A percentile compares a stretch with the other conserved stretches of the same genome.
Evolutionary conservation across 2,888 invertebrate species (phyloP).

Genomic region (Lasioglossum villosulum): DNA sequence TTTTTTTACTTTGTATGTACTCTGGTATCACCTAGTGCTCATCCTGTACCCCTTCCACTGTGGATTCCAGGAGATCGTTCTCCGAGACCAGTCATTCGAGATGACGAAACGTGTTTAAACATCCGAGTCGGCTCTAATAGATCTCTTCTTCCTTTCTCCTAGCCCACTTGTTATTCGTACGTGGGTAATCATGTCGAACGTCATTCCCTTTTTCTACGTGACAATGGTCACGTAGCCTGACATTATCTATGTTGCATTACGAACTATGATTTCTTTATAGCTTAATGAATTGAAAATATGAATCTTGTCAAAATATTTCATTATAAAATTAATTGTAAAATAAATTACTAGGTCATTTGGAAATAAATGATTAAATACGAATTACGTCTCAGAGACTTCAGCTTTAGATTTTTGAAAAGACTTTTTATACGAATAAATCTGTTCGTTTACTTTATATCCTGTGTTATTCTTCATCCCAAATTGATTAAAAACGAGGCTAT

Average conservation of each 20-base stretch:
- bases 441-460: too few species aligned
- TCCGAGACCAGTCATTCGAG: neutral
- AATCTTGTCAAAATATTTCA: neutral
- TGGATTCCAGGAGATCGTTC: neutral
- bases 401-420: too few species aligned
- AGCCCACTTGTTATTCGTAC: constrained; percentile 39
- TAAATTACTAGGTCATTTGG: too few species aligned
- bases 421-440: too few species aligned
- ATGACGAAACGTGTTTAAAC: constrained; percentile 41
- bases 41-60: neutral
- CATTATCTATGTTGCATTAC: neutral
- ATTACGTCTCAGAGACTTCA: too few species aligned
- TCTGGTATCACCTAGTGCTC: neutral
- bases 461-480: too few species aligned
- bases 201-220: constrained; percentile 30
- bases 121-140: constrained; percentile 13
- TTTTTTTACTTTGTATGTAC: too few species aligned
- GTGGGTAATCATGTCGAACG: constrained; percentile 4
- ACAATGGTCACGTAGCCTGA: constrained; percentile 46
- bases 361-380: too few species aligned
- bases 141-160: constrained; percentile 42
- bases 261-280: neutral
- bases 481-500: too few species aligned
- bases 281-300: neutral
- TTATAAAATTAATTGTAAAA: too few species aligned